A percentile compares a stretch with the other conserved stretches of the same genome.
These are phyloP conservation scores for Drosophila neotestacea DNA, from an alignment of 2,888 invertebrate species.

Conservation along the genomic window DNA sequence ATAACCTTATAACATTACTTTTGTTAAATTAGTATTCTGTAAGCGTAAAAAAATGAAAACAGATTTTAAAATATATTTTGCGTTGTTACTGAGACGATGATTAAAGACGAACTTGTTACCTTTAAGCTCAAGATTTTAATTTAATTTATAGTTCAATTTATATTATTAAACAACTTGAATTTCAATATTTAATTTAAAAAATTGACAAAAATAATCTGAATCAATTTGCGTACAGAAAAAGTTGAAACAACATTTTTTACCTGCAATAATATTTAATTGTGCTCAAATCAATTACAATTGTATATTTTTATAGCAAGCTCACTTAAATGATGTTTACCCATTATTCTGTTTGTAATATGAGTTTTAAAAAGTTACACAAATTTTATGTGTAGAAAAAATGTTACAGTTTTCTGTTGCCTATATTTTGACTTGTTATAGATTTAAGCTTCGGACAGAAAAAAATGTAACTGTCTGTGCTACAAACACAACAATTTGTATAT, in stretches of 20 bases:
- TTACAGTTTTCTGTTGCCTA: not conserved
- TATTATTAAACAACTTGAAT: too few species aligned
- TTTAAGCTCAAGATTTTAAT: not conserved
- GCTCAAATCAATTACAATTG: constrained; percentile 17
- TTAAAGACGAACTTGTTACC: not conserved
- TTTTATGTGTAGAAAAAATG: not conserved
- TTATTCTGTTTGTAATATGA: constrained; percentile 29
- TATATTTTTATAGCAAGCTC: not conserved
- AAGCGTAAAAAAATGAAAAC: too few species aligned
- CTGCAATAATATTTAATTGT: not conserved
- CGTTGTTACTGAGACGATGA: too few species aligned
- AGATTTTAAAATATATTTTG: too few species aligned
- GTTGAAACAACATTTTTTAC: not conserved
- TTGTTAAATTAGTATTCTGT: too few species aligned
- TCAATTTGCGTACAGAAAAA: not conserved
- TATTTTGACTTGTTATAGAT: constrained; percentile 15
- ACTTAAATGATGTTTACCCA: constrained; percentile 6
- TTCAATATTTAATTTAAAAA: not conserved
- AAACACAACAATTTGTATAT: constrained; percentile 19
- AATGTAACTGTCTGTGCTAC: constrained; percentile 1
- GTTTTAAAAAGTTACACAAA: constrained; percentile 10
- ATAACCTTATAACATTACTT: too few species aligned
- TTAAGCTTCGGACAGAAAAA: constrained; percentile 16
- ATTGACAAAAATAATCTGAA: not conserved
- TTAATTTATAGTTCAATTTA: not conserved